Conservation (phyloP, 2,797 vertebrate genomes). For the Smutsia temminckii region DNA sequence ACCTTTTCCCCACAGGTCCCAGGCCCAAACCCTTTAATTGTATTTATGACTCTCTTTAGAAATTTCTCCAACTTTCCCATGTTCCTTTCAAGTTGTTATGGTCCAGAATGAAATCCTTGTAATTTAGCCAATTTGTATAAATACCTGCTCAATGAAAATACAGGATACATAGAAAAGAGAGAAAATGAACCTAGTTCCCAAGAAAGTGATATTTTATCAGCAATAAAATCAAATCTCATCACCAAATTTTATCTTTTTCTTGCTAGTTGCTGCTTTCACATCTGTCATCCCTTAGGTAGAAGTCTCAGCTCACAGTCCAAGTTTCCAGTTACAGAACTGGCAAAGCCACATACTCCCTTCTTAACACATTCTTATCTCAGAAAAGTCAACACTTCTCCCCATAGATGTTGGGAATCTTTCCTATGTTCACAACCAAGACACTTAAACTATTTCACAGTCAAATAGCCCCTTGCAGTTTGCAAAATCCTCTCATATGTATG, state of each 20-base stretch:
- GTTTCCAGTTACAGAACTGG: slow-evolving; percentile 16
- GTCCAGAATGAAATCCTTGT: background rate
- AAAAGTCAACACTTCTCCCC: background rate
- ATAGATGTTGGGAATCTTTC: background rate
- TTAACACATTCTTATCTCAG: background rate
- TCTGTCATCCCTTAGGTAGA: slow-evolving; percentile 39
- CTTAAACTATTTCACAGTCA: background rate
- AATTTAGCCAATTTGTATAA: background rate
- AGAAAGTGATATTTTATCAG: slow-evolving; percentile 39
- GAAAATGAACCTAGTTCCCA: slow-evolving; percentile 19
- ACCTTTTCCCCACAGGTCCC: background rate
- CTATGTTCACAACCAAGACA: background rate
- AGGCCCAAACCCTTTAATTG: background rate
- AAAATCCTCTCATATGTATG: background rate
- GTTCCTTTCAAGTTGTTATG: background rate
- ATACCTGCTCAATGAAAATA: background rate
- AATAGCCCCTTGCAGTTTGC: background rate
- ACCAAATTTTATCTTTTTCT: slow-evolving; percentile 7
- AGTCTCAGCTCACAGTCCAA: slow-evolving; percentile 27
- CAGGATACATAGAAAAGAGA: background rate
- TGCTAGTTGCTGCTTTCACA: background rate
- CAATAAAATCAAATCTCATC: slow-evolving; percentile 13
- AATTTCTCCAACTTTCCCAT: background rate
- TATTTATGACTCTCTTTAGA: slow-evolving; percentile 10
- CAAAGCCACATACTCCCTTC: background rate